Percentiles rank a stretch among this genome's conserved stretches.
Conservation (phyloP, 2,888 invertebrate species). For the Standfussiana lucernea region DNA sequence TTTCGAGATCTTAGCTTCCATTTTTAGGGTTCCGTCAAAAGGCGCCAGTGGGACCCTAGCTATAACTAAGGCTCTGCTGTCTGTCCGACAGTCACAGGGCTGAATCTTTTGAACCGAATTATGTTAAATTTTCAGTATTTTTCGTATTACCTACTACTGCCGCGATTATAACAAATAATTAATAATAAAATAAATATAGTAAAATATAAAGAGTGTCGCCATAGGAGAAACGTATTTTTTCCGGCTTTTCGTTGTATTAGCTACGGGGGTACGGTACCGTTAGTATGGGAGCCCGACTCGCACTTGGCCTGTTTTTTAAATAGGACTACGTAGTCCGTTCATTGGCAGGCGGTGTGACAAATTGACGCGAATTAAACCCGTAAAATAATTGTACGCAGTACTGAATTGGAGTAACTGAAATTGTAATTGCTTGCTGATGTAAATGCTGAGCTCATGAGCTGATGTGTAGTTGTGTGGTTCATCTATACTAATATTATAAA, state of each 20-base stretch:
- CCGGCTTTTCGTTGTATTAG: not conserved
- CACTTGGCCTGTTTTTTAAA: constrained; percentile 1
- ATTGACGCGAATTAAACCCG: constrained; percentile 52
- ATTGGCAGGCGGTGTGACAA: constrained; percentile 50
- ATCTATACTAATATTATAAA: too few species aligned
- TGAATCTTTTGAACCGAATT: not conserved
- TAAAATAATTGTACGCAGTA: constrained; percentile 42
- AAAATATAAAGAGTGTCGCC: not conserved
- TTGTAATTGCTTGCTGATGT: constrained; percentile 13
- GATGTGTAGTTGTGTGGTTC: not conserved
- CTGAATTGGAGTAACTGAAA: constrained; percentile 33
- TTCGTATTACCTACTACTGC: not conserved
- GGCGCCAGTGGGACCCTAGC: too few species aligned
- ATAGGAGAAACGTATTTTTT: not conserved
- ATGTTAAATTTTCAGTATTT: not conserved
- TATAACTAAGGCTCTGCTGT: not conserved
- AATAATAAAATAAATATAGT: not conserved
- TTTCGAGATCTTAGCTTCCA: constrained; percentile 3
- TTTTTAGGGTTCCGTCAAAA: constrained; percentile 4
- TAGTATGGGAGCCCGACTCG: not conserved
- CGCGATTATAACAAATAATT: not conserved
- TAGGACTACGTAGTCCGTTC: constrained; percentile 16
- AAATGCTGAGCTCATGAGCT: not conserved
- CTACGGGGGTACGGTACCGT: not conserved
- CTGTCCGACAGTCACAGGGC: not conserved